Evolutionary conservation across 2,888 invertebrate species (phyloP).

Genomic region (Lumbricus terrestris): DNA sequence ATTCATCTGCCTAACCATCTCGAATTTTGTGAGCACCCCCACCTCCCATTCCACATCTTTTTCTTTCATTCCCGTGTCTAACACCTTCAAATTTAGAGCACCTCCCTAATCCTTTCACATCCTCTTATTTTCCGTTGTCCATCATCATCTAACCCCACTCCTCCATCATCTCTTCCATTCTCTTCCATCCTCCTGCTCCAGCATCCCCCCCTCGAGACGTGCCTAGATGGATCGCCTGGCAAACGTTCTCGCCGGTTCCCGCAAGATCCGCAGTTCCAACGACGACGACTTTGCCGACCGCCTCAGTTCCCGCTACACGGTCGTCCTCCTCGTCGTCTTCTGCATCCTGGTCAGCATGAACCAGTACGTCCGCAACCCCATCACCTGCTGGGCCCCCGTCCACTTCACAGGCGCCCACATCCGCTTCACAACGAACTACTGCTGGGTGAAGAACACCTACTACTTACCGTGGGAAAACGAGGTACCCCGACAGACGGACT

Average conservation of each 20-base stretch:
- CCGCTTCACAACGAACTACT: slow-evolving; percentile 40
- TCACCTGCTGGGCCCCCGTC: slow-evolving; percentile 42
- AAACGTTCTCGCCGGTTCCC: slow-evolving; percentile 20
- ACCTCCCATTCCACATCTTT: too few relatives aligned
- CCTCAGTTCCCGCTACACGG: slow-evolving; percentile 38
- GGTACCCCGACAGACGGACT: slow-evolving; percentile 33
- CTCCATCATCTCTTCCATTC: not conserved
- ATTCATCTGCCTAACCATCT: too few relatives aligned
- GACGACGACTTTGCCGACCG: slow-evolving; percentile 40
- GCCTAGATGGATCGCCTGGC: slow-evolving; percentile 29
- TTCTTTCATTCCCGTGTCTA: too few relatives aligned
- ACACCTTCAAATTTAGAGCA: too few relatives aligned
- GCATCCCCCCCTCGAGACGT: not conserved
- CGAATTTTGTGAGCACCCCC: too few relatives aligned
- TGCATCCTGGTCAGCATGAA: slow-evolving; percentile 35
- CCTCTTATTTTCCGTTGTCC: not conserved
- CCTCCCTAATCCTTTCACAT: too few relatives aligned
- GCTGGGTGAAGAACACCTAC: slow-evolving; percentile 45
- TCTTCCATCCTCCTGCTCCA: not conserved
- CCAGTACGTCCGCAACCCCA: slow-evolving; percentile 39
- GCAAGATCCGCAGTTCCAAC: slow-evolving; percentile 13
- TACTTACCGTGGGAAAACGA: slow-evolving; percentile 38
- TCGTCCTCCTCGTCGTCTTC: slow-evolving; percentile 34
- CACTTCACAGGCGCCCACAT: slow-evolving; percentile 41
- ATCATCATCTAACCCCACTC: not conserved